A percentile compares a stretch with the other conserved stretches of the same genome.
Evolutionary conservation across 2,888 invertebrate species (phyloP).

Genomic region (Blomia tropicalis): DNA sequence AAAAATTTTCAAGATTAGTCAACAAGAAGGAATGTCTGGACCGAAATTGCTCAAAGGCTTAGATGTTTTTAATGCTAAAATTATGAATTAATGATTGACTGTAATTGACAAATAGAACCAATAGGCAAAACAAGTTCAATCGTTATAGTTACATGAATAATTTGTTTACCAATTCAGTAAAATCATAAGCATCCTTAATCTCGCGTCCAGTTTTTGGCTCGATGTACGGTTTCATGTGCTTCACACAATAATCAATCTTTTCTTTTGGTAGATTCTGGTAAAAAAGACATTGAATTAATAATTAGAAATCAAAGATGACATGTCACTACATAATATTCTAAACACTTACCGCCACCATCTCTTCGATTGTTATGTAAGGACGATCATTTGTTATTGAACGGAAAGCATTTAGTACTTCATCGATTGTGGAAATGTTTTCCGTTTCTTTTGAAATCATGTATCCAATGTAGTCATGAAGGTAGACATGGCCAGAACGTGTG

Average conservation of each 20-base stretch:
- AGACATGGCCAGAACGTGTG: constrained; percentile 89
- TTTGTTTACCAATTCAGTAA: constrained; percentile 72
- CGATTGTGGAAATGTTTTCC: constrained; percentile 95
- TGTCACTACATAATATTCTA: no score
- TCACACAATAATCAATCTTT: constrained; percentile 98
- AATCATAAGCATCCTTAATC: constrained; percentile 88
- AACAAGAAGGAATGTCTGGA: not conserved
- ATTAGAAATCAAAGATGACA: not conserved
- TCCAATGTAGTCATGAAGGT: constrained; percentile 98
- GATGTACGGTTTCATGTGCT: constrained; percentile 88
- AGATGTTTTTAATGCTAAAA: not conserved
- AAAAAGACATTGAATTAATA: constrained; percentile 16
- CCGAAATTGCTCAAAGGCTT: not conserved
- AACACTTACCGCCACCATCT: constrained; percentile 76
- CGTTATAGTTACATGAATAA: constrained; percentile 35
- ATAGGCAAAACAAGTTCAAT: not conserved
- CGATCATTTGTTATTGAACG: constrained; percentile 91
- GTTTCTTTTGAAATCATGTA: constrained; percentile 99
- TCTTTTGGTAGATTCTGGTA: constrained; percentile 93
- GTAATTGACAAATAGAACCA: not conserved
- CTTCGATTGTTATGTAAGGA: constrained; percentile 95
- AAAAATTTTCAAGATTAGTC: constrained; percentile 11
- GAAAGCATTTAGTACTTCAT: constrained; percentile 99
- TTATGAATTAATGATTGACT: not conserved
- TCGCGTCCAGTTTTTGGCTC: constrained; percentile 82